Conservation (phyloP, 2,888 invertebrate genomes). For the Ptilodon capucinus region DNA sequence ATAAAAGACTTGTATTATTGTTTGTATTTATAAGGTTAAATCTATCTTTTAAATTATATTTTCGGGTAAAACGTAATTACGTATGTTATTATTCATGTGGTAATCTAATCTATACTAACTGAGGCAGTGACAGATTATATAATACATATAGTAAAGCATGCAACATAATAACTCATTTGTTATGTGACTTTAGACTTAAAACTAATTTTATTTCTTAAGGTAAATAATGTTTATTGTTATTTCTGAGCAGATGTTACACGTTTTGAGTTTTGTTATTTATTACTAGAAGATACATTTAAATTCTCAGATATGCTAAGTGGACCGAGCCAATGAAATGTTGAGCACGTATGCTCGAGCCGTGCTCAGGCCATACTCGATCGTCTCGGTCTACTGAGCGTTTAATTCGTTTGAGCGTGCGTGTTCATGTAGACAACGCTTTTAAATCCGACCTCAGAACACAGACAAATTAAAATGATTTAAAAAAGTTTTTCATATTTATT, state of each 20-base stretch:
- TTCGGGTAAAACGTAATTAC: too few species aligned
- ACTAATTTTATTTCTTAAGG: neutral
- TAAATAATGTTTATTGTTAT: constrained; percentile 2
- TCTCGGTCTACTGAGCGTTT: too few species aligned
- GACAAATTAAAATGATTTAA: too few species aligned
- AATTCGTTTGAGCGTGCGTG: too few species aligned
- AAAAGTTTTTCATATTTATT: neutral
- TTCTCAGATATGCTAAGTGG: neutral
- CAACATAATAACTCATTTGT: constrained; percentile 17
- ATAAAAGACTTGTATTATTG: too few species aligned
- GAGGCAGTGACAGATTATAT: constrained; percentile 25
- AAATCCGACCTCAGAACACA: too few species aligned
- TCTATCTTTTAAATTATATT: too few species aligned
- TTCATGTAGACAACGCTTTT: too few species aligned
- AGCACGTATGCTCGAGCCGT: constrained; percentile 8
- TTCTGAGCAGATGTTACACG: constrained; percentile 12
- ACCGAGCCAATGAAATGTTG: constrained; percentile 3
- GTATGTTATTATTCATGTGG: neutral
- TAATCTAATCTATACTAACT: constrained; percentile 9
- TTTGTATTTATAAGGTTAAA: too few species aligned
- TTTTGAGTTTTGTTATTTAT: constrained; percentile 2
- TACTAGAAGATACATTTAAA: constrained; percentile 9
- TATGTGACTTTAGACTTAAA: constrained; percentile 12
- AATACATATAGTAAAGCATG: constrained; percentile 22
- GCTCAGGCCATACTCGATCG: too few species aligned